phyloP scores from a whole-genome alignment of 2,888 invertebrate genomes.

The Drosophila nr. fundita region DNA sequence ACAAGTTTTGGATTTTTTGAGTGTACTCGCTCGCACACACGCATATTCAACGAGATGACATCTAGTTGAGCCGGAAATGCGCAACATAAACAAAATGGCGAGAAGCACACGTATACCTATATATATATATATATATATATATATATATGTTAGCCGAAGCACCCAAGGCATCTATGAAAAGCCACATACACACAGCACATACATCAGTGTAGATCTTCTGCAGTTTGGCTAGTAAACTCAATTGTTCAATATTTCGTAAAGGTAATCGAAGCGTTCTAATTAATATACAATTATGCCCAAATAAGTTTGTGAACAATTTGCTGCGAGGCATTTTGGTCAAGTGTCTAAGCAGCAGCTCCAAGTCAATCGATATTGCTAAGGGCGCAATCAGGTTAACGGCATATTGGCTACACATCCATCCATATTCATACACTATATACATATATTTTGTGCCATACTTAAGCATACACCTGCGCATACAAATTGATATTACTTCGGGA shows the following conservation, averaged over 20 bases:
- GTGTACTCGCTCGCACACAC: not conserved
- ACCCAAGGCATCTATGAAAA: slow-evolving; percentile 37
- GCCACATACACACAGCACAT: not conserved
- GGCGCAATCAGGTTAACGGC: slow-evolving; percentile 4
- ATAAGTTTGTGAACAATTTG: slow-evolving; percentile 44
- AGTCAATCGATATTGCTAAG: slow-evolving; percentile 33
- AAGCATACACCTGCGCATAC: slow-evolving; percentile 4
- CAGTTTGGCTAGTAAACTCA: slow-evolving; percentile 27
- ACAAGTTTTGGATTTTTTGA: not conserved
- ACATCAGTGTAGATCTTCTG: not conserved
- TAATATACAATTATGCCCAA: slow-evolving; percentile 73
- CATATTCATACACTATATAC: not conserved
- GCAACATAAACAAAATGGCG: slow-evolving; percentile 70
- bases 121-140: slow-evolving; percentile 16
- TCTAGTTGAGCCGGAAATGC: slow-evolving; percentile 44
- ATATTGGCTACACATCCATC: not conserved
- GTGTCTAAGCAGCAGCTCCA: slow-evolving; percentile 8
- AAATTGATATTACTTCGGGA: not conserved
- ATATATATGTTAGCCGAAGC: slow-evolving; percentile 16
- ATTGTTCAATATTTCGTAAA: slow-evolving; percentile 29
- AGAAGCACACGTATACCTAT: slow-evolving; percentile 24
- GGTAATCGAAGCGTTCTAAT: slow-evolving; percentile 58
- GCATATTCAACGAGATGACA: slow-evolving; percentile 12
- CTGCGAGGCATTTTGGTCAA: slow-evolving; percentile 1
- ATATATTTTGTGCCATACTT: not conserved